phyloP scores from a whole-genome alignment of 2,797 vertebrate genomes.

The Acipenser transmontanus region DNA sequence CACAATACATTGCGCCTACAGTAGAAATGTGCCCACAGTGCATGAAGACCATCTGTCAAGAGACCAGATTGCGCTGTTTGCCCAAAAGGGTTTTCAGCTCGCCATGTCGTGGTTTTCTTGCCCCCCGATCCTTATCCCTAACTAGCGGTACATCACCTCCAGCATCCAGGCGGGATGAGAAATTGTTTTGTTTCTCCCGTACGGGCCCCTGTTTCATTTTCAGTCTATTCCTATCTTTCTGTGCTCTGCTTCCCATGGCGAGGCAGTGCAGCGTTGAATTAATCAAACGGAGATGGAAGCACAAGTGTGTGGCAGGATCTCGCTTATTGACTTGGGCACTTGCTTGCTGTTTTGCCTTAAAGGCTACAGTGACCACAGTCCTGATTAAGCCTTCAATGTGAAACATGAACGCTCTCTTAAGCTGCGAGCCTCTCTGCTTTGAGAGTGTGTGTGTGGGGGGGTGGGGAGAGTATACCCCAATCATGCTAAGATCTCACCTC shows the following conservation, averaged over 20 bases:
- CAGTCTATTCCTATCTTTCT: neutral
- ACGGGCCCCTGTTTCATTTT: neutral
- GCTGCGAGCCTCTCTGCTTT: too few species aligned
- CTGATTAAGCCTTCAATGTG: too few species aligned
- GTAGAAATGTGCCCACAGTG: neutral
- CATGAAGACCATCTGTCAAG: neutral
- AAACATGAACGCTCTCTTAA: too few species aligned
- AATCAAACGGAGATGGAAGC: neutral
- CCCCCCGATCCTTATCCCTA: neutral
- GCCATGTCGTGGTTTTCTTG: neutral
- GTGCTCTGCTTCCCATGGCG: neutral
- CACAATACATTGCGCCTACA: neutral
- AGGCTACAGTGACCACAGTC: too few species aligned
- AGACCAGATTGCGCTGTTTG: neutral
- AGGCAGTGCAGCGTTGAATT: neutral
- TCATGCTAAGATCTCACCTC: too few species aligned
- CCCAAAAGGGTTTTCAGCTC: neutral
- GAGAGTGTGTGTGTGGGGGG: too few species aligned
- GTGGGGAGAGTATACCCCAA: too few species aligned
- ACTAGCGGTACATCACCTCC: neutral
- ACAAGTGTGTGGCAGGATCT: too few species aligned
- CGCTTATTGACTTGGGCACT: too few species aligned
- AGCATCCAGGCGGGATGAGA: neutral
- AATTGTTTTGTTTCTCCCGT: neutral
- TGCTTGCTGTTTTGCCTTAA: too few species aligned